phyloP scores from a whole-genome alignment of 1,140 invertebrate genomes.

The Hermetia illucens region DNA sequence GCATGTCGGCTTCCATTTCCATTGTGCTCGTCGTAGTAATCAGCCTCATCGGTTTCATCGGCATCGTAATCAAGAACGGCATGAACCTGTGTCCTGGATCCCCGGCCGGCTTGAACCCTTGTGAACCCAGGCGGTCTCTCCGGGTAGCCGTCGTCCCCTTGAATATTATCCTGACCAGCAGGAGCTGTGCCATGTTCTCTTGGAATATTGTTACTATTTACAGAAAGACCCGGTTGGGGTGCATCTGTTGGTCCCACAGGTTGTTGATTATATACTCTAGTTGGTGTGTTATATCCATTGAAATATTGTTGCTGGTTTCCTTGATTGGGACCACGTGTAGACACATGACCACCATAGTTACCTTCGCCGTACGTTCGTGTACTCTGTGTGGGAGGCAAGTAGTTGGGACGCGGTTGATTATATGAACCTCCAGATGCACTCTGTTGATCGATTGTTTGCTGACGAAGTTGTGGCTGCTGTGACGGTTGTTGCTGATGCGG shows the following conservation, averaged over 20 bases:
- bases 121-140: constrained; percentile 26
- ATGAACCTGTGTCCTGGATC: constrained; percentile 26
- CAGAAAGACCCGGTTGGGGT: constrained; percentile 1
- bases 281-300: background rate
- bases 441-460: background rate
- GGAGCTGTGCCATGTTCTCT: no score
- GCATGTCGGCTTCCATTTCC: no score
- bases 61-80: constrained; percentile 29
- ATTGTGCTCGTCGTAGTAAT: constrained; percentile 20
- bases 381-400: constrained; percentile 2
- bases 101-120: constrained; percentile 25
- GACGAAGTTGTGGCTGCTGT: constrained; percentile 6
- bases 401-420: background rate
- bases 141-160: constrained; percentile 14
- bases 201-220: background rate
- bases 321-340: background rate
- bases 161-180: no score
- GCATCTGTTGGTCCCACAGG: background rate
- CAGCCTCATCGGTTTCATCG: constrained; percentile 27
- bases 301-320: background rate
- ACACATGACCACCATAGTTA: constrained; percentile 3
- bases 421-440: background rate
- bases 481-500: background rate
- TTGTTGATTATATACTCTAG: background rate
- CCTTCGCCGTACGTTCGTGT: constrained; percentile 6